A percentile compares a stretch with the other conserved stretches of the same genome.
Evolutionary conservation across 2,888 invertebrate species (phyloP).

Genomic region (Parnassius mnemosyne): DNA sequence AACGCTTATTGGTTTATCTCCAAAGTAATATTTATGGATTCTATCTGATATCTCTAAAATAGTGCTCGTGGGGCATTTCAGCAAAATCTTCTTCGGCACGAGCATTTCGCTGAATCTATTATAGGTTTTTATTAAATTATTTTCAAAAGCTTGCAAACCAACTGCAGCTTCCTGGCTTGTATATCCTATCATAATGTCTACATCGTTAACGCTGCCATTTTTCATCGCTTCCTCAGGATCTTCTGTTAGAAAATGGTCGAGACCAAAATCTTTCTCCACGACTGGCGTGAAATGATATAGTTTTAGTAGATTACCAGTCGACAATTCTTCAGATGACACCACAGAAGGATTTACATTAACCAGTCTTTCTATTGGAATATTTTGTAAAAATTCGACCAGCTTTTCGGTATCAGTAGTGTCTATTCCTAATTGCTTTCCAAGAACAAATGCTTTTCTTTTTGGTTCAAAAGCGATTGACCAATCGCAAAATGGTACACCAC

Average conservation of each 20-base stretch:
- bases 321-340: slow-evolving; percentile 41
- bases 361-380: slow-evolving; percentile 36
- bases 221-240: slow-evolving; percentile 40
- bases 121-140: slow-evolving; percentile 31
- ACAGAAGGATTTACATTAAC: slow-evolving; percentile 39
- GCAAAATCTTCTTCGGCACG: slow-evolving; percentile 45
- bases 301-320: slow-evolving; percentile 37
- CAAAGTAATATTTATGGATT: slow-evolving; percentile 48
- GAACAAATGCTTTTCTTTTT: slow-evolving; percentile 56
- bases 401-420: slow-evolving; percentile 40
- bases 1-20: slow-evolving; percentile 34
- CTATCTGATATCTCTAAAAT: slow-evolving; percentile 42
- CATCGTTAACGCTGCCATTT: slow-evolving; percentile 66
- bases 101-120: slow-evolving; percentile 44
- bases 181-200: slow-evolving; percentile 85
- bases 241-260: slow-evolving; percentile 46
- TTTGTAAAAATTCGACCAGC: slow-evolving; percentile 42
- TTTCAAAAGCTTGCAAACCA: slow-evolving; percentile 30
- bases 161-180: slow-evolving; percentile 83
- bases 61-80: slow-evolving; percentile 34
- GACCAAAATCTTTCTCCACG: slow-evolving; percentile 52
- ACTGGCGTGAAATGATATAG: slow-evolving; percentile 51
- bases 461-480: slow-evolving; percentile 76
- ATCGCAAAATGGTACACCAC: slow-evolving; percentile 81
- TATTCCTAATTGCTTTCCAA: slow-evolving; percentile 45